A percentile compares a stretch with the other conserved stretches of the same genome.
Evolutionary conservation across 2,888 invertebrate genomes (phyloP).

Genomic region (Drosophila siamana): DNA sequence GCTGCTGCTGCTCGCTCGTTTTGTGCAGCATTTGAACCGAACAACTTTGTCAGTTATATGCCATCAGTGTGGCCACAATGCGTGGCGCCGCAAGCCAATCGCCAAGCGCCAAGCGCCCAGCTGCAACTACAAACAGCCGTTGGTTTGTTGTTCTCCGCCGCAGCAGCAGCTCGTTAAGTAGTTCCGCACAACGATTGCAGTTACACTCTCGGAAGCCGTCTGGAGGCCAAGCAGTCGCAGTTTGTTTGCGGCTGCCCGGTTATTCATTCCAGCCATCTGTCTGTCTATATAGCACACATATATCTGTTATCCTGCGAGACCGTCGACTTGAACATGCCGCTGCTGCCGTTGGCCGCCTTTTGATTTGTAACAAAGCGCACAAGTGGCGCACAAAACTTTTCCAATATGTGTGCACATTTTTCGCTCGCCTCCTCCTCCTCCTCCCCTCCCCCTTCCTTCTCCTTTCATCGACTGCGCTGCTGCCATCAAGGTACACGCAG

Average conservation of each 20-base stretch:
- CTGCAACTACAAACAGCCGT: background rate
- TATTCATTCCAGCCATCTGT: no score
- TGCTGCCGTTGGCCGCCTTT: slow-evolving; percentile 50
- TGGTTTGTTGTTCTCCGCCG: background rate
- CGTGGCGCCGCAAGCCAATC: slow-evolving; percentile 22
- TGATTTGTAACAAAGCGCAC: slow-evolving; percentile 59
- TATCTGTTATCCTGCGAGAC: background rate
- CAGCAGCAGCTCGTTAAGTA: slow-evolving; percentile 18
- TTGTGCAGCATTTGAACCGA: background rate
- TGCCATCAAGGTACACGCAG: slow-evolving; percentile 4
- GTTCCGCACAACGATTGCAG: background rate
- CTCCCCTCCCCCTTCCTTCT: no score
- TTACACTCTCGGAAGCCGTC: no score
- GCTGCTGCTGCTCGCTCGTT: background rate
- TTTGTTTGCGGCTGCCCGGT: background rate
- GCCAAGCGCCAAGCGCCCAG: no score
- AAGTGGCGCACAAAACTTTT: slow-evolving; percentile 66
- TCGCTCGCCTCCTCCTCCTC: no score
- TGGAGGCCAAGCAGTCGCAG: background rate
- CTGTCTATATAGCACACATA: no score
- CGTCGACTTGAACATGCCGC: slow-evolving; percentile 28
- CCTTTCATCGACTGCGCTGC: no score
- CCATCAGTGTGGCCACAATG: slow-evolving; percentile 49
- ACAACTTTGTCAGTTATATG: slow-evolving; percentile 41
- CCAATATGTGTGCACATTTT: slow-evolving; percentile 44